These are phyloP conservation scores for Perdix hodgsoniae DNA, from an alignment of 2,797 vertebrate species.

Conservation along the genomic window DNA sequence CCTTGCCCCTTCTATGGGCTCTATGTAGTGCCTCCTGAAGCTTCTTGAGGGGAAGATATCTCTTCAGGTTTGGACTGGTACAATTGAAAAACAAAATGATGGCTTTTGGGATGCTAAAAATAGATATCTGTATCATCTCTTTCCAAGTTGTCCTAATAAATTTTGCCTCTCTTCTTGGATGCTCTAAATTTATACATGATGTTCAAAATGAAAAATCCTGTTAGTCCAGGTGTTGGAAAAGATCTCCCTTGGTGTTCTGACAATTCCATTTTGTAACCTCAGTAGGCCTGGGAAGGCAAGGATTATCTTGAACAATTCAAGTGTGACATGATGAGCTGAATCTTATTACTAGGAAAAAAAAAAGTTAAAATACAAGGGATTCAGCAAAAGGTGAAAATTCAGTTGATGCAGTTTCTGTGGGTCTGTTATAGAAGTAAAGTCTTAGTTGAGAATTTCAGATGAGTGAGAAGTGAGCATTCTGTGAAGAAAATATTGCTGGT, in stretches of 20 bases:
- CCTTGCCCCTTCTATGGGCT: rapidly evolving
- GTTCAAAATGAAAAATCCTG: background rate
- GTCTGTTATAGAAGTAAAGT: background rate
- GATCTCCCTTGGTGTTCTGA: background rate
- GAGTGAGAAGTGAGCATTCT: background rate
- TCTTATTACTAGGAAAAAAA: background rate
- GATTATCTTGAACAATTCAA: background rate
- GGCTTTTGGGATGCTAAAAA: background rate
- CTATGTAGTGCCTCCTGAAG: background rate
- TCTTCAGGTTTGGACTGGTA: background rate
- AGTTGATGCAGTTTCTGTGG: background rate
- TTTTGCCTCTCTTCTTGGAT: background rate
- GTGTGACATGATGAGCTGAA: background rate
- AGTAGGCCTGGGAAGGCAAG: background rate
- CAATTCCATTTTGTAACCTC: background rate
- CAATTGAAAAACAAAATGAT: background rate
- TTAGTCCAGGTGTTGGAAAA: background rate
- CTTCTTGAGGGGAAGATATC: background rate
- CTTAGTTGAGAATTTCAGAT: background rate
- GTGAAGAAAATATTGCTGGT: background rate
- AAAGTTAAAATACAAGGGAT: background rate
- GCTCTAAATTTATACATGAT: background rate
- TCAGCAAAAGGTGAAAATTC: background rate
- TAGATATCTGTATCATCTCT: background rate
- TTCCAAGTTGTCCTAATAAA: background rate